Base-by-base conservation (phyloP, 2,888 invertebrate species). In the Himalopsyche anomala region DNA sequence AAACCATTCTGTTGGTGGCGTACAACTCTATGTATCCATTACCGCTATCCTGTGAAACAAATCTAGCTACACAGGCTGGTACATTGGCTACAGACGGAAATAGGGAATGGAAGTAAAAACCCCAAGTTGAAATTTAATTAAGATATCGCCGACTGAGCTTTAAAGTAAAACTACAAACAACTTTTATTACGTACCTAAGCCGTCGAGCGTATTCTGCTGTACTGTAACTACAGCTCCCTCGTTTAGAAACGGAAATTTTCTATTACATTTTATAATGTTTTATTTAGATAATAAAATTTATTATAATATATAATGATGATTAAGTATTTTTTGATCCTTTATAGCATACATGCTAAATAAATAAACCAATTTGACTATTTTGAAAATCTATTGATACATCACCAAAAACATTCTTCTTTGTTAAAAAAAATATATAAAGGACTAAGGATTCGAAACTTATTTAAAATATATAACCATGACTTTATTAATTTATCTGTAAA, bases 71-170 rank as follows among this genome's bases (percentile, higher is more conserved):
- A 80, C 38, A 42, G 42, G 55, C 56, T 17, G 19, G 19, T 62
- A 42, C 80, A 80, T 42, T 8, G 42, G 55, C n/a, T 17, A 55
- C 55, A 40, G 84, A 62, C 55, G 36, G 81, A 56, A 84, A 82
- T 40, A 81, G 62, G 51, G 36, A 51, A 54, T 82, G 85, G 82
- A 74, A 74, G 82, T 81, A 82, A 85, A 74, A 85, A 82, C 79
- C 85, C 74, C 82, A 74, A 80, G 85, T 85, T 51, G 85, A 85
- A 85, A 85, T 85, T 85, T 85, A 85, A 85, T 85, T 85, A 85
- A 85, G 85, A 85, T 85, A 85, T 82, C 85, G 85, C 82, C 74
- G 62, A 85, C 85, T 85, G 82, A 85, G 85, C 85, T 79, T 74
- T 55, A 85, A 82, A 85, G 82, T 85, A 85, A 82, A 85, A 82